Evolutionary conservation across 92 coral and sea anemone species (phyloP), one percentile per base, ranked within the genome.

Genomic region (Montipora capitata): DNA sequence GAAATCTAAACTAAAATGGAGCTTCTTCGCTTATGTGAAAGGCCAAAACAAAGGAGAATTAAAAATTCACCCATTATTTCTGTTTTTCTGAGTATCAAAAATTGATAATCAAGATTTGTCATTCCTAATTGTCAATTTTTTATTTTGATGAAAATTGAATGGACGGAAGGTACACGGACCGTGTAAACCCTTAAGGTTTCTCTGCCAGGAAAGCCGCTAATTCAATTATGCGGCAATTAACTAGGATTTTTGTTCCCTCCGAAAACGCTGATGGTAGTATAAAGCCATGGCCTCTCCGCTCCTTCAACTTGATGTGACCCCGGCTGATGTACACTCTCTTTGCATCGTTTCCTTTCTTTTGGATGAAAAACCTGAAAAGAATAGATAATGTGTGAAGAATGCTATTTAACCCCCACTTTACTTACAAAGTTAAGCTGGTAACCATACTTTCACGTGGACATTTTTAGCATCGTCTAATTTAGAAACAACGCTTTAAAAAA

Each of bases 271-370:
- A 4, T 52, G 80, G 80, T 58, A 76, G 40, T 39, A 16, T 5
- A 20, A 76, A 76, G 45, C 80, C 68, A 8, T 52, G 67, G 66
- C 67, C 80, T 76, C 64, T 54, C 35, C 59, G 10, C 9, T 74
- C 62, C 42, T 51, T 74, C 40, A 74, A 39, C 79, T 74, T 74
- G 61, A 54, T 74, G 59, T 51, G 39, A 20, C 65, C 16, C 38
- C 63, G 61, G 42, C 79, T 74, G 79, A 51, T 13, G 43, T 48
- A 16, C 5, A 74, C 79, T 74, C 15, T 74, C 62, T 74, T 74
- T 0, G 27, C 79, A 51, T 43, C 64, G 43, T 39, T 17, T 38
- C 38, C 16, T 5, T 38, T 45, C 27, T 74, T 74, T 45, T 74
- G 39, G 52, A 74, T 74, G 62, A 74, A 76, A 35, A 76, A 76